A percentile compares a stretch with the other conserved stretches of the same genome.
phyloP scores from a whole-genome alignment of 2,113 vertebrate species.

The Gadus macrocephalus region DNA sequence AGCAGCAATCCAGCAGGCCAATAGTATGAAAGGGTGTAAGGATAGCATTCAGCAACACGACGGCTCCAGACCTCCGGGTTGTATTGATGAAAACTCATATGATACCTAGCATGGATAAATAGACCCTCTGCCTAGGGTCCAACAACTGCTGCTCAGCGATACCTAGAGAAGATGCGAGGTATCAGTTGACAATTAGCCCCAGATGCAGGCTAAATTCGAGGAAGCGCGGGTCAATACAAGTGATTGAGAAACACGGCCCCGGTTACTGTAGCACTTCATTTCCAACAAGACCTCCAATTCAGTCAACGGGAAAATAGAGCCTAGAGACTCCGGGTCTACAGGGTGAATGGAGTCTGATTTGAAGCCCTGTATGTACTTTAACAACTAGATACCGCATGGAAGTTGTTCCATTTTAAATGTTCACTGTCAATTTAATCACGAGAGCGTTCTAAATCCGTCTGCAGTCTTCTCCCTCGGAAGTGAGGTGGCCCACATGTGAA shows the following conservation, averaged over 20 bases:
- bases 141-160: constrained; percentile 49
- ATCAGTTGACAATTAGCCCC: constrained; percentile 61
- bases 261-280: constrained; percentile 55
- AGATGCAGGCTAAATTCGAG: constrained; percentile 49
- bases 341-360: background rate
- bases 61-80: constrained; percentile 44
- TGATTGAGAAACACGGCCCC: constrained; percentile 45
- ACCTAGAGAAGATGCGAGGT: constrained; percentile 26
- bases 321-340: background rate
- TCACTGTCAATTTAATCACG: too few relatives aligned
- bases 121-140: constrained; percentile 24
- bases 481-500: too few relatives aligned
- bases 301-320: background rate
- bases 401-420: too few relatives aligned
- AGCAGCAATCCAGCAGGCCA: constrained; percentile 27
- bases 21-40: constrained; percentile 53
- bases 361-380: too few relatives aligned
- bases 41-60: constrained; percentile 49
- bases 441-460: too few relatives aligned
- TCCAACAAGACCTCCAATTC: constrained; percentile 11
- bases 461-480: too few relatives aligned
- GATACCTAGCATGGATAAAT: constrained; percentile 45
- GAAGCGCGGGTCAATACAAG: constrained; percentile 46
- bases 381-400: too few relatives aligned
- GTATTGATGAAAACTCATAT: constrained; percentile 58